These are phyloP conservation scores for Drosophila guanche DNA, from an alignment of 1,140 invertebrate genomes.

Conservation along the genomic window DNA sequence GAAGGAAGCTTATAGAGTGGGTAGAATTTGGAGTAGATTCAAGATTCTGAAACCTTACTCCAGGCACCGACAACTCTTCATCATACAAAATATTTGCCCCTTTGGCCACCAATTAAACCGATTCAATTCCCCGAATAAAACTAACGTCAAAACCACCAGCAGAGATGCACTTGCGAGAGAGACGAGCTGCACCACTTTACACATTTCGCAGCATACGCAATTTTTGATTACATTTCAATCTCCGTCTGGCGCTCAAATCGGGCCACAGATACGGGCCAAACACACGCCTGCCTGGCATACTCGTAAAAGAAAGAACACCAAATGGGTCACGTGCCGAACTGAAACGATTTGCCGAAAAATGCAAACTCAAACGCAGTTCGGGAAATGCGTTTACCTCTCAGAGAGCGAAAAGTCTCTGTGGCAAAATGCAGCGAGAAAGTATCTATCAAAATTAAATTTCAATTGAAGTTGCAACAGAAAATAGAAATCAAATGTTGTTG, in stretches of 20 bases:
- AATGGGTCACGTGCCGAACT: constrained; percentile 52
- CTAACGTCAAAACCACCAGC: not conserved
- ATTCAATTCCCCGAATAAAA: constrained; percentile 1
- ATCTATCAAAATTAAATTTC: constrained; percentile 75
- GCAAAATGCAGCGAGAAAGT: constrained; percentile 46
- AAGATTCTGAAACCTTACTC: no score
- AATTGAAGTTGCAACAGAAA: constrained; percentile 46
- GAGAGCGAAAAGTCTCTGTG: not conserved
- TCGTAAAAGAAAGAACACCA: constrained; percentile 10
- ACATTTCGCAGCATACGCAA: constrained; percentile 49
- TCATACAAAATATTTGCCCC: not conserved
- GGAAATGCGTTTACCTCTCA: constrained; percentile 31
- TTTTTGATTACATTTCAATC: constrained; percentile 76
- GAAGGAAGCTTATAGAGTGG: no score
- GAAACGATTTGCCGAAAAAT: constrained; percentile 42
- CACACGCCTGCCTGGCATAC: not conserved
- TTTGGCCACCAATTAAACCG: not conserved
- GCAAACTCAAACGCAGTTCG: constrained; percentile 35
- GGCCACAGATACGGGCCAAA: no score
- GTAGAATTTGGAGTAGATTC: no score
- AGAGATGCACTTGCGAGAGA: constrained; percentile 27
- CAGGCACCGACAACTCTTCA: no score
- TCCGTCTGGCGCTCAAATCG: constrained; percentile 9
- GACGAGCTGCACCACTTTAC: constrained; percentile 37
- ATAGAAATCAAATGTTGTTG: constrained; percentile 29